phyloP scores from a whole-genome alignment of 2,888 invertebrate species.

The Melolontha melolontha region DNA sequence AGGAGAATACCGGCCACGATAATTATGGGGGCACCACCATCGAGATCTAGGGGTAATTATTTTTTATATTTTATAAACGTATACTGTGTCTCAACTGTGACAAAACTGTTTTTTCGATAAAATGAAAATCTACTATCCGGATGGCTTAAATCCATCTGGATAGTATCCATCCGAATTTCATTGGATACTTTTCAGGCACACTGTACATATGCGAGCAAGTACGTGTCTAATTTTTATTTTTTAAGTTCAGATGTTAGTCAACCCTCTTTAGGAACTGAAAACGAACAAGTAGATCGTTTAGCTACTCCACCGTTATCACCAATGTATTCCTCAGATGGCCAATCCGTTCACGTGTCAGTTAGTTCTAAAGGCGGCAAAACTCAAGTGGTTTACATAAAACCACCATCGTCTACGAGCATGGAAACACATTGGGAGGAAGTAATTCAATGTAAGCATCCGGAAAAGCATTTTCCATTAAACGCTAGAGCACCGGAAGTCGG shows the following conservation, averaged over 20 bases:
- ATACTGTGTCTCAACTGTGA: slow-evolving; percentile 34
- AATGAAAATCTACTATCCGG: too few species aligned
- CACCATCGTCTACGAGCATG: slow-evolving; percentile 67
- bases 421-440: slow-evolving; percentile 81
- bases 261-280: slow-evolving; percentile 79
- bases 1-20: slow-evolving; percentile 85
- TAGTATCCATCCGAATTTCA: too few species aligned
- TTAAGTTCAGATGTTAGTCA: slow-evolving; percentile 76
- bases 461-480: slow-evolving; percentile 56
- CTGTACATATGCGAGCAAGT: too few species aligned
- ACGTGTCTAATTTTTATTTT: slow-evolving; percentile 4
- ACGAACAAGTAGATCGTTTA: slow-evolving; percentile 68
- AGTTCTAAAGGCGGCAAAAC: slow-evolving; percentile 63
- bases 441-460: slow-evolving; percentile 62
- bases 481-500: slow-evolving; percentile 53
- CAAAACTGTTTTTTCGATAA: too few species aligned
- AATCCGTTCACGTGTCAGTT: slow-evolving; percentile 65
- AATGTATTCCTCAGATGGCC: slow-evolving; percentile 71
- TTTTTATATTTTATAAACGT: slow-evolving; percentile 46
- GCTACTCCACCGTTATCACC: slow-evolving; percentile 73
- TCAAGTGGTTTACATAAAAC: slow-evolving; percentile 63
- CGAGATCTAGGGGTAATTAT: slow-evolving; percentile 73
- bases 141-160: too few species aligned
- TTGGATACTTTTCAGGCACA: too few species aligned
- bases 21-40: slow-evolving; percentile 78